Evolutionary conservation across 1,140 invertebrate genomes (phyloP).

Genomic region (Orussus abietinus): DNA sequence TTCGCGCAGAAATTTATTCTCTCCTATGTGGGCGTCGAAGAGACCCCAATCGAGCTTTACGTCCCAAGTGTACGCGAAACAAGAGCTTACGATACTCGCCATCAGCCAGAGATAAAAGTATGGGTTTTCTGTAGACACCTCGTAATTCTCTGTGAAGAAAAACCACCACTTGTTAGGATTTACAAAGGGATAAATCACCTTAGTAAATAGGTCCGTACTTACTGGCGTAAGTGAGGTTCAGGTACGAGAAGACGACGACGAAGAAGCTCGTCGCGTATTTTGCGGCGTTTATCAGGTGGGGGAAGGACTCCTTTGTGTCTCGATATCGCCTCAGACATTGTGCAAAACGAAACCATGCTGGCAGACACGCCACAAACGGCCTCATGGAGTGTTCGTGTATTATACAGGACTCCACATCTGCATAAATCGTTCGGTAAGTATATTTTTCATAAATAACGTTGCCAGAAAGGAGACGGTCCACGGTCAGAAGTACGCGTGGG

Average conservation of each 20-base stretch:
- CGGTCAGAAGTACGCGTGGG: not conserved
- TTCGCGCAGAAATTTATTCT: constrained; percentile 76
- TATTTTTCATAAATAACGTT: not conserved
- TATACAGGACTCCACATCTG: constrained; percentile 48
- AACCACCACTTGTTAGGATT: constrained; percentile 4
- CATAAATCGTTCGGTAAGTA: constrained; percentile 9
- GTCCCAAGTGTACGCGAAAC: constrained; percentile 91
- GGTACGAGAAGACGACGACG: constrained; percentile 65
- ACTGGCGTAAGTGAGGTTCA: constrained; percentile 59
- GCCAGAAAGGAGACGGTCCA: not conserved
- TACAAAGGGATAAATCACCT: not conserved
- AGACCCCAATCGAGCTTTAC: constrained; percentile 99
- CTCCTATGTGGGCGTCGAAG: constrained; percentile 80
- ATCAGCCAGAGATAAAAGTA: constrained; percentile 79
- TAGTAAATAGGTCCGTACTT: constrained; percentile 13
- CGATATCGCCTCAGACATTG: constrained; percentile 78
- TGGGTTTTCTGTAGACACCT: constrained; percentile 65
- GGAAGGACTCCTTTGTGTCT: constrained; percentile 62
- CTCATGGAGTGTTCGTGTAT: constrained; percentile 50
- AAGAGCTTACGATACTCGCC: constrained; percentile 71
- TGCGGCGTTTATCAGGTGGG: constrained; percentile 74
- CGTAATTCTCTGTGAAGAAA: constrained; percentile 57
- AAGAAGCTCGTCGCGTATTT: constrained; percentile 82
- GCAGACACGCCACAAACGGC: constrained; percentile 70
- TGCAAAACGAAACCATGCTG: constrained; percentile 84